Conservation (phyloP, 2,888 invertebrate genomes). For the Drosophila atripex region DNA sequence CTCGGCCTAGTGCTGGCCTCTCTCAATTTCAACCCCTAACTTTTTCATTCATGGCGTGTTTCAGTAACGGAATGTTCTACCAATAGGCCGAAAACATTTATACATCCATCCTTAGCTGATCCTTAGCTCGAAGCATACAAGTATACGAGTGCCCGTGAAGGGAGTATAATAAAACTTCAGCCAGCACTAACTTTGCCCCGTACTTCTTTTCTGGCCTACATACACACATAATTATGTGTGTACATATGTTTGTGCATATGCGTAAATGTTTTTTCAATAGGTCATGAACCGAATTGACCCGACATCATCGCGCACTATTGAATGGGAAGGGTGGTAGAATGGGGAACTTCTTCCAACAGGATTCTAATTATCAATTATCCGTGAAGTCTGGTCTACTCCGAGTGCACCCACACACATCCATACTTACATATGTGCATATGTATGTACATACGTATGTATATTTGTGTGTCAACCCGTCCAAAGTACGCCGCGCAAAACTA, state of each 20-base stretch:
- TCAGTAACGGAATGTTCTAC: conserved; percentile 71
- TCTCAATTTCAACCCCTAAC: conserved; percentile 64
- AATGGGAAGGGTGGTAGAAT: conserved; percentile 14
- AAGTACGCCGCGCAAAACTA: conserved; percentile 23
- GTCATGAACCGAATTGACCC: conserved; percentile 75
- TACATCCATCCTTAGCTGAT: conserved; percentile 7
- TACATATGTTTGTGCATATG: conserved; percentile 11
- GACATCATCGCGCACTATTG: conserved; percentile 47
- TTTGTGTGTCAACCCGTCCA: neutral
- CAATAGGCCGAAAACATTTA: conserved; percentile 46
- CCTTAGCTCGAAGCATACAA: neutral
- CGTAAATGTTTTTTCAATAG: conserved; percentile 56
- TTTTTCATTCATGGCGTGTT: conserved; percentile 71
- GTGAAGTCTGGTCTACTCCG: conserved; percentile 5
- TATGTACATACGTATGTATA: conserved; percentile 4
- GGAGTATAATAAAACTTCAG: neutral
- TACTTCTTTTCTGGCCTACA: too few relatives aligned
- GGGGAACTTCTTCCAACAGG: conserved; percentile 13
- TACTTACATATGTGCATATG: conserved; percentile 1
- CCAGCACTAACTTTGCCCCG: neutral
- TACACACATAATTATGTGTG: neutral
- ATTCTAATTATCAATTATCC: neutral
- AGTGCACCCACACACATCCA: neutral
- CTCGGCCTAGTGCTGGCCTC: neutral
- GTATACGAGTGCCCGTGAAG: neutral